phyloP scores from a whole-genome alignment of 2,888 invertebrate species.

The Chrysolina oricalcia region DNA sequence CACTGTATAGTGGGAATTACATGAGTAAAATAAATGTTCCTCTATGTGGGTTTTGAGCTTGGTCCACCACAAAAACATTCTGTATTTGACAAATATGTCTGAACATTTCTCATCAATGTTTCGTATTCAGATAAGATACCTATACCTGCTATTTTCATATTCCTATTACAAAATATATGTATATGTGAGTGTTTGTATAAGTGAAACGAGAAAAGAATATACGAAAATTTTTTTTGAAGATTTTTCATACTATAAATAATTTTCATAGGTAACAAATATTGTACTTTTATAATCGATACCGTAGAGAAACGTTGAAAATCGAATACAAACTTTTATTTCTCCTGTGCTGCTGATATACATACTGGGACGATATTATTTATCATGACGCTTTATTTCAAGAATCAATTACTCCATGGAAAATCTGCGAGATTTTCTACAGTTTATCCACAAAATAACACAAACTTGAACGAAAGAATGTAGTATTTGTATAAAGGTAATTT shows the following conservation, averaged over 20 bases:
- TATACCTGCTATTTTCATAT: conserved; percentile 34
- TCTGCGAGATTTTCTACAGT: too few relatives aligned
- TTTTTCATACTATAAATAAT: neutral
- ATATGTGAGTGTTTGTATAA: conserved; percentile 20
- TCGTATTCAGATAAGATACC: conserved; percentile 19
- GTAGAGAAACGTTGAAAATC: neutral
- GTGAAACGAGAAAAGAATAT: neutral
- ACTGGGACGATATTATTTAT: neutral
- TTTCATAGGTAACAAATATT: neutral
- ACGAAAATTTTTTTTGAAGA: neutral
- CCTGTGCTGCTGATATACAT: neutral
- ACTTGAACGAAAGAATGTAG: too few relatives aligned
- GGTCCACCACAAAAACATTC: too few relatives aligned
- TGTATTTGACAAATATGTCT: neutral
- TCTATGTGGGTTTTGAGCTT: too few relatives aligned
- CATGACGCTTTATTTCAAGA: too few relatives aligned
- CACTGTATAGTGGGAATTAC: too few relatives aligned
- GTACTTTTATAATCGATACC: conserved; percentile 5
- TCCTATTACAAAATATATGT: conserved; percentile 19
- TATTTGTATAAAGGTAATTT: too few relatives aligned
- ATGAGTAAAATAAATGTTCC: too few relatives aligned
- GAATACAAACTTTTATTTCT: neutral
- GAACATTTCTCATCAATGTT: neutral
- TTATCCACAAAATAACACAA: too few relatives aligned
- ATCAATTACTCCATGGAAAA: too few relatives aligned